A percentile compares a stretch with the other conserved stretches of the same genome.
These are phyloP conservation scores for Selene dorsalis DNA, from an alignment of 2,797 vertebrate species.

Conservation along the genomic window DNA sequence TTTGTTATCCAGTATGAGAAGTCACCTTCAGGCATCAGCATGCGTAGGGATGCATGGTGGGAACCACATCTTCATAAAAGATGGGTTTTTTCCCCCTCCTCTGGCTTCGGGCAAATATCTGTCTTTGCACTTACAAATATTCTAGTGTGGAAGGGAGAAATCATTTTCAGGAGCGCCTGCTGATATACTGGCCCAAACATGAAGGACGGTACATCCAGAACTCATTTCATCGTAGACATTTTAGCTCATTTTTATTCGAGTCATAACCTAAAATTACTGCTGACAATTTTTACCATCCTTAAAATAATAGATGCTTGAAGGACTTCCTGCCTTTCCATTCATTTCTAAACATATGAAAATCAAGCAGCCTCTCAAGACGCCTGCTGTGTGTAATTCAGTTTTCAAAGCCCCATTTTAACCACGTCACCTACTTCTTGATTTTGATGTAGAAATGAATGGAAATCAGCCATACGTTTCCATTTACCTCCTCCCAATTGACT, in stretches of 20 bases:
- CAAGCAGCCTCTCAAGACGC: constrained; percentile 1
- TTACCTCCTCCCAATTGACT: constrained; percentile 6
- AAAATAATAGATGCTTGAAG: not conserved
- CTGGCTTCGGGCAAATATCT: constrained; percentile 62
- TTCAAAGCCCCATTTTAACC: not conserved
- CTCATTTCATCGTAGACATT: constrained; percentile 9
- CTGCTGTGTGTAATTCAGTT: constrained; percentile 1
- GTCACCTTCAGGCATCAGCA: constrained; percentile 74
- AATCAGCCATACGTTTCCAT: constrained; percentile 1
- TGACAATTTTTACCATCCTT: constrained; percentile 5
- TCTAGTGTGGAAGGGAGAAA: constrained; percentile 38
- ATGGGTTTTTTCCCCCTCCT: constrained; percentile 32
- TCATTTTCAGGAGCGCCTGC: constrained; percentile 31
- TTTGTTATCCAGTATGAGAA: constrained; percentile 56
- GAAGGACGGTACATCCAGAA: constrained; percentile 19
- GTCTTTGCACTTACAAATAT: constrained; percentile 56
- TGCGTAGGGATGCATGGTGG: constrained; percentile 68
- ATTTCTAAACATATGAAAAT: constrained; percentile 10
- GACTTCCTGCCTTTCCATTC: not conserved
- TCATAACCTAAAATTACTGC: not conserved
- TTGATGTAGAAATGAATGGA: not conserved
- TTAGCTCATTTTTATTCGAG: constrained; percentile 8
- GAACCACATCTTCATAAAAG: constrained; percentile 55
- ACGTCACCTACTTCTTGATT: not conserved
- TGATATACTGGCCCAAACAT: constrained; percentile 34